A percentile compares a stretch with the other conserved stretches of the same genome.
These are phyloP conservation scores for Lasioglossum calceatum DNA, from an alignment of 2,888 invertebrate genomes.

Conservation along the genomic window DNA sequence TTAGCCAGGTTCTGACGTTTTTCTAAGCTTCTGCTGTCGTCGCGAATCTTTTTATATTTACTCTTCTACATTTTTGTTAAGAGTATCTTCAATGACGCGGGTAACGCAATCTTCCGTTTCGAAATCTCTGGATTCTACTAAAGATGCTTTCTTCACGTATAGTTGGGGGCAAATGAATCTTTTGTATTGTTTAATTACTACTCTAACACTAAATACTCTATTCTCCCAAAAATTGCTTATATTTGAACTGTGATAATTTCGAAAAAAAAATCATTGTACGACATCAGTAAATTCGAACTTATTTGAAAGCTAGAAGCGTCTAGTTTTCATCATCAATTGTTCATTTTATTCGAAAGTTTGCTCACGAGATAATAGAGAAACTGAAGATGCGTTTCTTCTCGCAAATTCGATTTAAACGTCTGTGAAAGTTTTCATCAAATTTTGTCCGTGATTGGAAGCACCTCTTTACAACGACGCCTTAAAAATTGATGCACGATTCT, in stretches of 20 bases:
- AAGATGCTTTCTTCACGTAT: background rate
- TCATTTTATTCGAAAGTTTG: background rate
- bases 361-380: background rate
- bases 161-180: background rate
- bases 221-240: too few relatives aligned
- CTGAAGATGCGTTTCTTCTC: too few relatives aligned
- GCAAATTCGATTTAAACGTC: too few relatives aligned
- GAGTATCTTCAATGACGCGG: background rate
- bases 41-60: background rate
- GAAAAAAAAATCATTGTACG: background rate
- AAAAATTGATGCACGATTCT: too few relatives aligned
- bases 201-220: too few relatives aligned
- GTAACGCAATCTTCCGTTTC: background rate
- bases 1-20: background rate
- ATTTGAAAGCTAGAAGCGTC: background rate
- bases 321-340: background rate
- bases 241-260: background rate
- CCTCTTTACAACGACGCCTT: too few relatives aligned
- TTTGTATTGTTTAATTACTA: background rate
- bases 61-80: background rate
- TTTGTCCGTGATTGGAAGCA: too few relatives aligned
- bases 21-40: background rate
- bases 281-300: background rate
- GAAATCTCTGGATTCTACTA: background rate
- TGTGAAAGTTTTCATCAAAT: too few relatives aligned